phyloP scores from a whole-genome alignment of 1,140 invertebrate genomes.

The Bombus vancouverensis region DNA sequence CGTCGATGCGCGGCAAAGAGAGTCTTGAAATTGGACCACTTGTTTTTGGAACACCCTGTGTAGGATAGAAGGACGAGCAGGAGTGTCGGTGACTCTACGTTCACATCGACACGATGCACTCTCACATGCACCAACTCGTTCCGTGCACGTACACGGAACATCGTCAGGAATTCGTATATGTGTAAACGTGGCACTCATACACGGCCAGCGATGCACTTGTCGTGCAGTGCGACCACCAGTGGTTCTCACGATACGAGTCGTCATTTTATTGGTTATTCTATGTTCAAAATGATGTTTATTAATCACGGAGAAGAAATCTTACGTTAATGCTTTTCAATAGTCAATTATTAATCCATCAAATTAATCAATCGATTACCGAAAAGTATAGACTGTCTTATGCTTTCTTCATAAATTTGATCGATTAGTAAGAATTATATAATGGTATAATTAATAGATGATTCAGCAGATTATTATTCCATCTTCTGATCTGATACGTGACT shows the following conservation, averaged over 20 bases:
- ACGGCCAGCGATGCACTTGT: constrained; percentile 63
- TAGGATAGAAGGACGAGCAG: constrained; percentile 59
- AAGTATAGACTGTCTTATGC: too few species aligned
- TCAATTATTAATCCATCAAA: too few species aligned
- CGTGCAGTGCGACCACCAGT: constrained; percentile 59
- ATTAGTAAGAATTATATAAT: not conserved
- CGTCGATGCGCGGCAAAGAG: too few species aligned
- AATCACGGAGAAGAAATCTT: not conserved
- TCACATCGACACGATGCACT: constrained; percentile 52
- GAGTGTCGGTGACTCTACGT: constrained; percentile 69
- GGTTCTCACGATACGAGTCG: constrained; percentile 46
- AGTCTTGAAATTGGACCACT: not conserved
- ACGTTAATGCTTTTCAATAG: too few species aligned
- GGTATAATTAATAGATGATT: not conserved
- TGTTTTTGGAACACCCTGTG: constrained; percentile 36
- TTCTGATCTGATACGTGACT: not conserved
- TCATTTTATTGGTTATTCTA: not conserved
- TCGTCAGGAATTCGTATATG: constrained; percentile 16
- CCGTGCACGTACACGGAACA: constrained; percentile 51
- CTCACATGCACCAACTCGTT: constrained; percentile 21
- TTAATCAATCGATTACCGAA: too few species aligned
- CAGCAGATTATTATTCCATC: too few species aligned
- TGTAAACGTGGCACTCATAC: constrained; percentile 27
- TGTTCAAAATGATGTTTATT: not conserved
- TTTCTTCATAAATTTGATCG: not conserved